Percentiles rank a stretch among this genome's conserved stretches.
phyloP scores from a whole-genome alignment of 2,888 invertebrate genomes.

The Drosophila percnosoma region DNA sequence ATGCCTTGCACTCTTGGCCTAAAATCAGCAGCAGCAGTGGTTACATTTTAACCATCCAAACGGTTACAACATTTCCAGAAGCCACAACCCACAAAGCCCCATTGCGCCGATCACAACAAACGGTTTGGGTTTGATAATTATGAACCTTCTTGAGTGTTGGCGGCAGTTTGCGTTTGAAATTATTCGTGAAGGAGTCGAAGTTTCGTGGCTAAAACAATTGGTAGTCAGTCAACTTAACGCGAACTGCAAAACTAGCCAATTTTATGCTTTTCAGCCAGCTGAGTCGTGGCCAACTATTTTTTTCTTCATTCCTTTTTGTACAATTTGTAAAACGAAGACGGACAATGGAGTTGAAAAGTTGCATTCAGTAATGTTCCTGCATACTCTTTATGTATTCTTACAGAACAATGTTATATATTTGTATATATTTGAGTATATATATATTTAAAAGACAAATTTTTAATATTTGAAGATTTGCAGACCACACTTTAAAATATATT shows the following conservation, averaged over 20 bases:
- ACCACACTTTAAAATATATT: neutral
- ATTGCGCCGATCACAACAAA: slow-evolving; percentile 18
- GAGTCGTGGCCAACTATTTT: slow-evolving; percentile 68
- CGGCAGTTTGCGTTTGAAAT: slow-evolving; percentile 78
- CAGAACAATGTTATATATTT: neutral
- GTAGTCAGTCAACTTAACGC: slow-evolving; percentile 79
- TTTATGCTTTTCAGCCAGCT: slow-evolving; percentile 50
- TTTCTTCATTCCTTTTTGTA: slow-evolving; percentile 42
- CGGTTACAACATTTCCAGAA: slow-evolving; percentile 71
- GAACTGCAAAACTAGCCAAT: slow-evolving; percentile 77
- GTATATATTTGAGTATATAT: neutral
- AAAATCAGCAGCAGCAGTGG: slow-evolving; percentile 42
- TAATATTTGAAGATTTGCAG: neutral
- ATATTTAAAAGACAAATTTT: neutral
- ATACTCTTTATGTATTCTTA: slow-evolving; percentile 25
- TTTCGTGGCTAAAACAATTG: slow-evolving; percentile 74
- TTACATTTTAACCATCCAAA: slow-evolving; percentile 39
- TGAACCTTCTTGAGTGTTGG: slow-evolving; percentile 76
- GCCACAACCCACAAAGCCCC: slow-evolving; percentile 59
- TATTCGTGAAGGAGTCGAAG: slow-evolving; percentile 75
- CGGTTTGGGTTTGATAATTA: slow-evolving; percentile 65
- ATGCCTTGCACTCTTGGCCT: slow-evolving; percentile 72
- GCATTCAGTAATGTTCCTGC: neutral
- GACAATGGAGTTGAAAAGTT: slow-evolving; percentile 27
- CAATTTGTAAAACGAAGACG: slow-evolving; percentile 72